A percentile compares a stretch with the other conserved stretches of the same genome.
Conservation (phyloP, 1,140 invertebrate genomes). For the Formica selysi region DNA sequence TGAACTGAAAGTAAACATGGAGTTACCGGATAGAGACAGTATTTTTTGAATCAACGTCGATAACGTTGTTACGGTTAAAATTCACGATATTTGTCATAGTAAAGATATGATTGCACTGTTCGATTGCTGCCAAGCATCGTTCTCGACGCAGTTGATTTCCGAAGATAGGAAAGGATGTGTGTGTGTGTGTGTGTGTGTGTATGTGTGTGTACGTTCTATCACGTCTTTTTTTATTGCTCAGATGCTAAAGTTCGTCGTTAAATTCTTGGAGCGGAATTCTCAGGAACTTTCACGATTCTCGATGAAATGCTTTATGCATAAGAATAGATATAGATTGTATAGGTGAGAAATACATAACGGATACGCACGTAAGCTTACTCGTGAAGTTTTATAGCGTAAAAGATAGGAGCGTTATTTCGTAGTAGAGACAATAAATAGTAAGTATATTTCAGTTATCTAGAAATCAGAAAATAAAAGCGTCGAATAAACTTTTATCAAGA, state of each 20-base stretch:
- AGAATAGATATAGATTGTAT: neutral
- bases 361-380: neutral
- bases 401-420: neutral
- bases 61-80: neutral
- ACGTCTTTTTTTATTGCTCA: conserved; percentile 27
- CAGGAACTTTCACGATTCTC: neutral
- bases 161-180: neutral
- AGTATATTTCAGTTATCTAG: neutral
- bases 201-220: neutral
- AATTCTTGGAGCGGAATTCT: neutral
- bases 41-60: neutral
- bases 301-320: neutral
- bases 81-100: neutral
- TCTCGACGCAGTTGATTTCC: conserved; percentile 18
- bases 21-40: neutral
- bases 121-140: neutral
- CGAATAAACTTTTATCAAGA: neutral
- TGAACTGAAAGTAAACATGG: neutral
- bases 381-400: neutral
- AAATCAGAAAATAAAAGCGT: neutral
- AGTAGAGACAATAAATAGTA: neutral
- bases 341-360: neutral
- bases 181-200: no score
- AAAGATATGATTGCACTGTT: neutral
- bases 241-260: conserved; percentile 31